phyloP scores from a whole-genome alignment of 2,888 invertebrate genomes.

The Apeira syringaria region DNA sequence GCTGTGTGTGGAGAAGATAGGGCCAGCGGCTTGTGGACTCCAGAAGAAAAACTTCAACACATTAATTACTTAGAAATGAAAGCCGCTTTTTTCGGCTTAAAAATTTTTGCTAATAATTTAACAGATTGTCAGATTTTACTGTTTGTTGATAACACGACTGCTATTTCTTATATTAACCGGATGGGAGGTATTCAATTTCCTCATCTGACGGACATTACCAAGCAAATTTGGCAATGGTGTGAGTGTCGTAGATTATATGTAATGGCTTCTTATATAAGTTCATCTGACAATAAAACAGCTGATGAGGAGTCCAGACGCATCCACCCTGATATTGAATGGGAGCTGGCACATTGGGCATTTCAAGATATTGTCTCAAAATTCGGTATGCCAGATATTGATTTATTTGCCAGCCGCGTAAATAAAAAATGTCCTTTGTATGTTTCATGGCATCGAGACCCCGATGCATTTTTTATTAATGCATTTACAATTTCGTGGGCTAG shows the following conservation, averaged over 20 bases:
- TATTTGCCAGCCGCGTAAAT: not conserved
- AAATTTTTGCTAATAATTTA: not conserved
- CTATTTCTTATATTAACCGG: not conserved
- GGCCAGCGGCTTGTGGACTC: not conserved
- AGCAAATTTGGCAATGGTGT: not conserved
- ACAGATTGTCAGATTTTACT: not conserved
- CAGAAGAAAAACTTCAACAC: not conserved
- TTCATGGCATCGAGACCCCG: not conserved
- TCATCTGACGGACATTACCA: not conserved
- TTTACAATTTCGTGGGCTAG: not conserved
- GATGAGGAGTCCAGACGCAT: not conserved
- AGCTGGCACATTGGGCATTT: not conserved
- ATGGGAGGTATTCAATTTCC: not conserved
- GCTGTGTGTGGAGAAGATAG: not conserved
- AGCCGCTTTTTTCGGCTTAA: constrained; percentile 4
- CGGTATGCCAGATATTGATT: not conserved
- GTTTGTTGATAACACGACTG: not conserved
- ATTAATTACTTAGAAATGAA: constrained; percentile 6
- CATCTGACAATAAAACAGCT: not conserved
- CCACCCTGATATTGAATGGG: not conserved
- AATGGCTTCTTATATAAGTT: not conserved
- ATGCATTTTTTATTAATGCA: not conserved
- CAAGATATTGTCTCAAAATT: not conserved
- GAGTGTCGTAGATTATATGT: not conserved
- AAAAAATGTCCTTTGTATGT: not conserved